A percentile compares a stretch with the other conserved stretches of the same genome.
Conservation (phyloP, 2,888 invertebrate genomes). For the Caenorhabditis afra region DNA sequence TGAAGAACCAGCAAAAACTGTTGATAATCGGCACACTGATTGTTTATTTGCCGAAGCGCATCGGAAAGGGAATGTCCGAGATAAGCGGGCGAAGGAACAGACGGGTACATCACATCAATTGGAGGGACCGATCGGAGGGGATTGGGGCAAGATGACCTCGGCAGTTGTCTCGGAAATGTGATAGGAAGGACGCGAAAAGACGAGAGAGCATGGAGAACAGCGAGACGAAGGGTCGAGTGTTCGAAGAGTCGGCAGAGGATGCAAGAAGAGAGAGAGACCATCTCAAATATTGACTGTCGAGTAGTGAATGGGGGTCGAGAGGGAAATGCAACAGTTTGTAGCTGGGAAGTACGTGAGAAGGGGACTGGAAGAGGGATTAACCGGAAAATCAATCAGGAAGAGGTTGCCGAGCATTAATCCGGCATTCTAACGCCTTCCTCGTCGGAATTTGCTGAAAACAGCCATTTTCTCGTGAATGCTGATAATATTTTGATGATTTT, state of each 20-base stretch:
- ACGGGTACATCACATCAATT: conserved; percentile 1
- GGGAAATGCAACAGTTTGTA: background rate
- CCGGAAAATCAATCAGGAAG: too few species aligned
- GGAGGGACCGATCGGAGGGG: conserved; percentile 2
- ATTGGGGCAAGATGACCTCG: conserved; percentile 29
- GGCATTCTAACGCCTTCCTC: too few species aligned
- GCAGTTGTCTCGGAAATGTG: conserved; percentile 40
- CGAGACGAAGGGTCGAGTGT: conserved; percentile 8
- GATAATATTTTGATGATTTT: too few species aligned
- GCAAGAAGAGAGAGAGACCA: conserved; percentile 4
- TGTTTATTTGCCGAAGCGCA: background rate
- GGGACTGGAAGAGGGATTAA: background rate
- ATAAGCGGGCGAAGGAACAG: conserved; percentile 10
- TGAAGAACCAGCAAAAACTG: background rate
- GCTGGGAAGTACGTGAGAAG: background rate
- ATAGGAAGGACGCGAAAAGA: conserved; percentile 8
- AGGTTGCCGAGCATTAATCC: too few species aligned
- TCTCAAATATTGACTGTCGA: conserved; percentile 20
- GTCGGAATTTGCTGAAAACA: too few species aligned
- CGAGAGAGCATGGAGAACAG: background rate
- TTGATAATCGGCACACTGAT: background rate
- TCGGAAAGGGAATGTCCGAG: background rate
- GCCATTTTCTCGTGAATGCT: too few species aligned
- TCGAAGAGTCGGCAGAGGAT: conserved; percentile 8
- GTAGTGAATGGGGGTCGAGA: background rate